phyloP scores from a whole-genome alignment of 1,140 invertebrate genomes.

The Sminthurinus signatus region DNA sequence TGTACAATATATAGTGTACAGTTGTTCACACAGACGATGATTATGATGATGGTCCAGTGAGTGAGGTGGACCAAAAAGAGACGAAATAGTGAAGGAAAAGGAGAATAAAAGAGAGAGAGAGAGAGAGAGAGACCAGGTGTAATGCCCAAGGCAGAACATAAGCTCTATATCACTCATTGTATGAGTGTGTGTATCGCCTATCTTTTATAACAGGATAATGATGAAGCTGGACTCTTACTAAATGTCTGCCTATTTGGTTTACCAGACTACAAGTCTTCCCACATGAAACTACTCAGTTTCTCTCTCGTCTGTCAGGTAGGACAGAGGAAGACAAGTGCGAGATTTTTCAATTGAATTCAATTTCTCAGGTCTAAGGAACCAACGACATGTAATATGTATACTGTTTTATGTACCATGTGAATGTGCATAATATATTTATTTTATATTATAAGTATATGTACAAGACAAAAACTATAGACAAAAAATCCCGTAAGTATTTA shows the following conservation, averaged over 20 bases:
- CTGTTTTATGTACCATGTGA: too few relatives aligned
- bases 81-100: not conserved
- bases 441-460: too few relatives aligned
- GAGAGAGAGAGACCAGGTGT: conserved; percentile 23
- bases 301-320: conserved; percentile 16
- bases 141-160: conserved; percentile 25
- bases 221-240: conserved; percentile 3
- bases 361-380: too few relatives aligned
- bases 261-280: not conserved
- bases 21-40: not conserved
- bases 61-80: conserved; percentile 3
- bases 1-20: too few relatives aligned
- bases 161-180: conserved; percentile 30
- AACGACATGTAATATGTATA: too few relatives aligned
- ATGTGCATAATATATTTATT: too few relatives aligned
- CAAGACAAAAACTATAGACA: too few relatives aligned
- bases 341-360: conserved; percentile 20
- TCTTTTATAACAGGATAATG: too few relatives aligned
- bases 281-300: not conserved
- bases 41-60: conserved; percentile 6
- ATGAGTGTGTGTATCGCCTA: conserved; percentile 9
- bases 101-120: not conserved
- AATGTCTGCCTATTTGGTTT: not conserved
- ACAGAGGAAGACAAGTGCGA: conserved; percentile 29
- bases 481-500: too few relatives aligned